Evolutionary conservation across 1,140 invertebrate species (phyloP), one percentile per base, ranked within the genome.

Genomic region (Cotesia vestalis): DNA sequence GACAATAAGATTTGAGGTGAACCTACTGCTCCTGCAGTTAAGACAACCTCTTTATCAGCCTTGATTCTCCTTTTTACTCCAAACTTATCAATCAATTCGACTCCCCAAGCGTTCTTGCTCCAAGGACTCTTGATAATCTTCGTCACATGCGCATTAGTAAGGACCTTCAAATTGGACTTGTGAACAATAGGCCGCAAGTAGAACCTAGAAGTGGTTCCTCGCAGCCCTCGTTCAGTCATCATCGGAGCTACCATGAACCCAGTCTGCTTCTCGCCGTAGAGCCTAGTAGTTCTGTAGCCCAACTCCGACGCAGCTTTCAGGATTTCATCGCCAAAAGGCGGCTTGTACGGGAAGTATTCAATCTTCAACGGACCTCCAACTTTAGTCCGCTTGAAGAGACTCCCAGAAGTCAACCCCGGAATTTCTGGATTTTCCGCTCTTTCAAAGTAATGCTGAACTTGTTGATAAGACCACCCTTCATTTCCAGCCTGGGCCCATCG

Each of bases 391-490:
- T 73, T 76, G n/a, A 52, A 82, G 63, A 59, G 69, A 12, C 62
- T 74, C 0, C 78, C 72, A 17, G 77, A 83, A 9, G 78, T 69
- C 73, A 84, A 80, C 17, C 36, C 78, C 35, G 77, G 78, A 9
- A 79, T 71, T 0, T 76, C 27, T 0, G 87, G 86, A 62, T 87
- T 82, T 36, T 88, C 88, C 0, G 81, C 81, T 4, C 79, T 81
- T 55, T 85, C 84, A 74, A 88, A 88, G 66, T 87, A 88, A 11
- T 81, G 92, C n/a, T 94, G 81, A 0, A 96, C 88, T 66, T 96
- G 92, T 2, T 91, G 85, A 80, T 95, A 98, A 5, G 92, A 91
- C 97, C 97, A 98, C 1, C 94, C 95, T 1, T 83, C 81, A 73
- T 96, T 97, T 6, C 96, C 97, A 73, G 91, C 86, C 4, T 84